Conservation (phyloP, 1,140 invertebrate genomes). For the Drosophila jambulina region DNA sequence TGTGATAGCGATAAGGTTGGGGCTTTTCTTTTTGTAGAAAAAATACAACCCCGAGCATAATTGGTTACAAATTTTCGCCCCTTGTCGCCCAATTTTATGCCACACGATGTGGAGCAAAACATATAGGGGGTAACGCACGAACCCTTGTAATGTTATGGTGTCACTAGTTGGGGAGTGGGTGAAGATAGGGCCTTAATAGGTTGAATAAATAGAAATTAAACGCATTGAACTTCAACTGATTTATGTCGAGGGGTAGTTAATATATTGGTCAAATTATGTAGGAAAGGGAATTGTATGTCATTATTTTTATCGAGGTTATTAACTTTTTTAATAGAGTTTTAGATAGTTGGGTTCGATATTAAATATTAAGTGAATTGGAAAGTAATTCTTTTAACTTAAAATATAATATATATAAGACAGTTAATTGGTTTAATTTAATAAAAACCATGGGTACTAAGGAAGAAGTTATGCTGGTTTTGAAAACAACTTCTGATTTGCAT, state of each 20-base stretch:
- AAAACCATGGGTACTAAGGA: background rate
- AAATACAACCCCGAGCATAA: conserved; percentile 61
- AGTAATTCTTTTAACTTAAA: background rate
- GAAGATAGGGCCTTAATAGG: conserved; percentile 7
- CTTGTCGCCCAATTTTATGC: conserved; percentile 41
- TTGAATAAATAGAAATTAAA: conserved; percentile 35
- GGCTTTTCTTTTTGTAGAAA: conserved; percentile 3
- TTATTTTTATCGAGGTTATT: conserved; percentile 11
- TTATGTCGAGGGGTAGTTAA: conserved; percentile 12
- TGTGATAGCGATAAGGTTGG: conserved; percentile 61
- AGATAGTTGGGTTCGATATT: background rate
- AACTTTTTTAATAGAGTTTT: background rate
- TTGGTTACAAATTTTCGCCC: conserved; percentile 72
- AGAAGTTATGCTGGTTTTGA: background rate
- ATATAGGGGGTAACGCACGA: background rate
- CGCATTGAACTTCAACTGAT: conserved; percentile 28
- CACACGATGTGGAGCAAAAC: conserved; percentile 26
- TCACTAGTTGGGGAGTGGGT: conserved; percentile 1
- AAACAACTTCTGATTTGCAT: too few relatives aligned
- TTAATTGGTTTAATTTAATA: background rate
- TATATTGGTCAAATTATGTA: conserved; percentile 21
- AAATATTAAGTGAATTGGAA: background rate
- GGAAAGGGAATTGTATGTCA: background rate
- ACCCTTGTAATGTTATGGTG: conserved; percentile 43
- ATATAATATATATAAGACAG: too few relatives aligned